Base-by-base conservation (phyloP, 2,797 vertebrate genomes). In the Notolabrus celidotus region DNA sequence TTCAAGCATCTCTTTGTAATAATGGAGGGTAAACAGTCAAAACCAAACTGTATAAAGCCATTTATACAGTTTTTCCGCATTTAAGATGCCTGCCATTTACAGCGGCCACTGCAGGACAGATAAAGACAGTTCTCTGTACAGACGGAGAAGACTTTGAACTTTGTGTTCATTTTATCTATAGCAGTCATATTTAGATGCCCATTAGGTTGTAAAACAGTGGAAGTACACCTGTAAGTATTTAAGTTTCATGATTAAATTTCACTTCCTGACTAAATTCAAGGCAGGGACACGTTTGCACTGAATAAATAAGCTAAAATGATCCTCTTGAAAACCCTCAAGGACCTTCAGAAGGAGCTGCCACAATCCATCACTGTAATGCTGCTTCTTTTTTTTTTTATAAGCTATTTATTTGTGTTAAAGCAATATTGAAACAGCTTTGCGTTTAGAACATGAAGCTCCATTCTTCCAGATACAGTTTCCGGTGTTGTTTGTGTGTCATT, bases 331-430 rank as follows among this genome's bases (percentile, higher is more conserved):
- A 14, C 62, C 50, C 5, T 54, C 15, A 19, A 36, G 23, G 46
- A 55, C 51, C 57, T 71, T 53, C 43, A 39, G 9, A 41, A 7
- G 38, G 62, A 78, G 9, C 65, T 68, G 29, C 69, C 56, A 54
- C 55, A 67, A 20, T 70, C 76, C 25, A 50, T 79, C 53, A 66
- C 22, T 45, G 70, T 65, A 68, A 74, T 54, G 39, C 22, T 43
- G 17, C 41, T 53, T 3, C 54, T 11, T 43, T 36, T 31, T 71
- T 49, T 63, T 41, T 3, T 43, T 7, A 38, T 69, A 2, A 52
- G 12, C 46, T 34, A n/a, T 10, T 53, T 27, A 38, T 53, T 25
- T 67, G 10, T 66, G 52, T 67, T 2, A 31, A 42, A 22, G 25
- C 46, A 33, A 25, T 17, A 27, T 29, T 60, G 12, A 59, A 58